phyloP scores from a whole-genome alignment of 2,888 invertebrate genomes.

The Dastarcus helophoroides region DNA sequence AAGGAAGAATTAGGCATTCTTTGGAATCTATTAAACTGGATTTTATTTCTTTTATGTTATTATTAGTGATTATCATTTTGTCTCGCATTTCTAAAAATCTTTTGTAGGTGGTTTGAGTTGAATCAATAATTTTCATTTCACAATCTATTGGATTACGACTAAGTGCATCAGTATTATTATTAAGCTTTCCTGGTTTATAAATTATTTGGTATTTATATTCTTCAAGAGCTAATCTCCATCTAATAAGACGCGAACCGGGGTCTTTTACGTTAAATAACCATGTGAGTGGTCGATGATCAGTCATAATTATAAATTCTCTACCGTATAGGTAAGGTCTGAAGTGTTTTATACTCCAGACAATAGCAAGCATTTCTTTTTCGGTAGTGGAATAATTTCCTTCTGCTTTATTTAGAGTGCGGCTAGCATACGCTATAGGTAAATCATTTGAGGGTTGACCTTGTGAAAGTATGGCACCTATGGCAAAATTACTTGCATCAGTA shows the following conservation, averaged over 20 bases:
- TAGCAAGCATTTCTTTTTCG: conserved; percentile 29
- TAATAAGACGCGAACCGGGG: conserved; percentile 20
- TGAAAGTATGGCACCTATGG: conserved; percentile 22
- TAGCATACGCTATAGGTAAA: conserved; percentile 27
- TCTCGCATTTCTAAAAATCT: no score
- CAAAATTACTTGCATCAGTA: conserved; percentile 27
- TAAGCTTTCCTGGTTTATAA: conserved; percentile 22
- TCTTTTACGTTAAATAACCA: conserved; percentile 27
- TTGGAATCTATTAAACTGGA: no score
- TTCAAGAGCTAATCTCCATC: conserved; percentile 25
- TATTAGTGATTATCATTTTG: no score
- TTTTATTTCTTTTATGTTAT: no score
- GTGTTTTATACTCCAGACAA: conserved; percentile 26
- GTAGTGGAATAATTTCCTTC: conserved; percentile 29
- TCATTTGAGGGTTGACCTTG: conserved; percentile 22
- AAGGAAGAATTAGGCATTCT: no score
- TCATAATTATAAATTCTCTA: conserved; percentile 26
- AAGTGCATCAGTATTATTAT: conserved; percentile 19
- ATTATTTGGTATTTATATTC: conserved; percentile 24
- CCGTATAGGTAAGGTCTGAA: conserved; percentile 31
- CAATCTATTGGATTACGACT: conserved; percentile 11
- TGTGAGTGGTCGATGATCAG: conserved; percentile 27
- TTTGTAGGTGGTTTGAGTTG: no score
- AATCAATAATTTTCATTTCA: no score
- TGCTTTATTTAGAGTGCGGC: conserved; percentile 23